Evolutionary conservation across 2,888 invertebrate genomes (phyloP), one percentile per base, ranked within the genome.

Genomic region (Metopia argyrocephala): DNA sequence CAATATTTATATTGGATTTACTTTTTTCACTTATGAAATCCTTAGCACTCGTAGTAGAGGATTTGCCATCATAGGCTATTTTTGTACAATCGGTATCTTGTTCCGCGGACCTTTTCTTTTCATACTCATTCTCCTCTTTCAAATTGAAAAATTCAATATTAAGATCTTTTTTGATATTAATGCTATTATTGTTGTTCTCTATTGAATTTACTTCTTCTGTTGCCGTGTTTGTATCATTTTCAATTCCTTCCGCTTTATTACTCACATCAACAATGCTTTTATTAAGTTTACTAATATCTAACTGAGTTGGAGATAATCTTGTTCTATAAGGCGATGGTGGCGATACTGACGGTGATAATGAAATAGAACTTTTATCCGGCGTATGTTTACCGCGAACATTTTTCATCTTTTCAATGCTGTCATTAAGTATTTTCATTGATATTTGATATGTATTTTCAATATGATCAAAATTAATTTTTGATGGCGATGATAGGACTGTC

Each of bases 391-490:
- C 78, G 5, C 57, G 85, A 73, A 18, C 83, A 64, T 66, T 83
- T 0, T 82, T 50, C 7, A 87, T 59, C 74, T 87, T 89, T 25
- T 84, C 85, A 15, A 89, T 86, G 64, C 86, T 87, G 23, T 85
- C 86, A 69, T 88, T 87, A 4, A 89, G 84, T 31, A 85, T 86
- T 2, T 86, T 84, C 46, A 88, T 66, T 0, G 89, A 87, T 2
- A 84, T 84, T 64, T 87, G 85, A 78, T 89, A 89, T 2, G 81
- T 79, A 5, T 82, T 76, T 85, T 89, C 87, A 9, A 89, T 85
- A 56, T 86, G 86, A 69, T 86, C 84, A 28, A 88, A 86, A 79
- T 85, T 85, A 27, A 86, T 78, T 79, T 86, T 86, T 2, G 81
- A 65, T 5, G 85, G 78, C 5, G 84, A 82, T 12, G 79, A 74